Evolutionary conservation across 1,140 invertebrate genomes (phyloP), one percentile per base, ranked within the genome.

Genomic region (Steinernema feltiae): DNA sequence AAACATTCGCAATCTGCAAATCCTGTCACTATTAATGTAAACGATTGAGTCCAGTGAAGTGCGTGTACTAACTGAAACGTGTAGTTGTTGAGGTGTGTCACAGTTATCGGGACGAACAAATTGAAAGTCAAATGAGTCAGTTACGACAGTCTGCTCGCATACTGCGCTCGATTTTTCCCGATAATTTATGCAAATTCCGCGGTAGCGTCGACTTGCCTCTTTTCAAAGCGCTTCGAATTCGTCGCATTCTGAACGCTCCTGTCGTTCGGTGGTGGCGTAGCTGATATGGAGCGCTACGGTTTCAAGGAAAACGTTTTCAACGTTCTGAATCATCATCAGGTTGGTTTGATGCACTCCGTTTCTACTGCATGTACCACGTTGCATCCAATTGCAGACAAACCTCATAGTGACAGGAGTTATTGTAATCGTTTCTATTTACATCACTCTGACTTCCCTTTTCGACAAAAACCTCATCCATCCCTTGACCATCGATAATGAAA

Each of bases 101-200:
- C 3, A 15, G 24, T 15, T 63, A n/a, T 27, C 24, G 15, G 12
- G 2, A 27, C 53, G 3, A 27, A 7, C 53, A 63, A 63, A 63
- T 63, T 63, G 53, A 63, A 63, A 63, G 53, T 63, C 53, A 63
- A 63, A 63, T 63, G 12, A 63, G 53, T 63, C 53, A 27, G 53
- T 63, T 7, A 27, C 24, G 53, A 63, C 53, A n/a, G 53, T 27
- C 53, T 63, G 53, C 53, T 63, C 53, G 53, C 24, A 63, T 27
- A 21, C 53, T 63, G 24, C 24, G 53, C 53, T 7, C 53, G 53
- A 63, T 63, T 63, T 63, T 63, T 63, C 53, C 12, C 7, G 24
- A 63, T 63, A 63, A 63, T 63, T 15, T 63, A 63, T 63, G 53
- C 53, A 63, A 63, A 63, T 63, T 63, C 53, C 53, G 7, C 12